Evolutionary conservation across 2,888 invertebrate species (phyloP).

Genomic region (Drosophila mimica): DNA sequence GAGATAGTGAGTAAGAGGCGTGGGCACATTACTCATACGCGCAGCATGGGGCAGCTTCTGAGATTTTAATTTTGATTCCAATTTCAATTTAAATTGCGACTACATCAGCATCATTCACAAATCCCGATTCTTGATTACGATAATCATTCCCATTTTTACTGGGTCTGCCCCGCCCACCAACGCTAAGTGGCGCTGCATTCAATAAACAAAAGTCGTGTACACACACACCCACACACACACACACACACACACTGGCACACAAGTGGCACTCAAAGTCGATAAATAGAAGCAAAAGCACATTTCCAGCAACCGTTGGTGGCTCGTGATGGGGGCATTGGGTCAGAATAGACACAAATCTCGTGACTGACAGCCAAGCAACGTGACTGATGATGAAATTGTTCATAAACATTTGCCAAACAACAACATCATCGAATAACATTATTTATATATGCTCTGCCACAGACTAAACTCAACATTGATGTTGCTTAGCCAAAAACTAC

Average conservation of each 20-base stretch:
- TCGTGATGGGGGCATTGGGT: constrained; percentile 42
- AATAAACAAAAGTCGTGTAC: constrained; percentile 39
- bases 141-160: constrained; percentile 16
- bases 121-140: constrained; percentile 21
- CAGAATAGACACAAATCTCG: constrained; percentile 43
- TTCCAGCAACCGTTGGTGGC: constrained; percentile 28
- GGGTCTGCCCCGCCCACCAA: constrained; percentile 15
- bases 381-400: constrained; percentile 50
- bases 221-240: constrained; percentile 1
- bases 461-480: neutral
- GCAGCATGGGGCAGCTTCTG: constrained; percentile 40
- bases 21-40: constrained; percentile 62
- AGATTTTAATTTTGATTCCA: constrained; percentile 32
- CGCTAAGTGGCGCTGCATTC: constrained; percentile 40
- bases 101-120: constrained; percentile 1
- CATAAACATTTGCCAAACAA: constrained; percentile 38
- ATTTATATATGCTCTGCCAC: neutral
- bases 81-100: constrained; percentile 34
- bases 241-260: neutral
- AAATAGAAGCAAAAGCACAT: constrained; percentile 13
- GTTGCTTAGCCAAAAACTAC: neutral
- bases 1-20: no score
- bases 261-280: constrained; percentile 16
- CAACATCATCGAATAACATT: constrained; percentile 4
- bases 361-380: constrained; percentile 45